phyloP scores from a whole-genome alignment of 2,797 vertebrate species.

The Pangasius djambal region DNA sequence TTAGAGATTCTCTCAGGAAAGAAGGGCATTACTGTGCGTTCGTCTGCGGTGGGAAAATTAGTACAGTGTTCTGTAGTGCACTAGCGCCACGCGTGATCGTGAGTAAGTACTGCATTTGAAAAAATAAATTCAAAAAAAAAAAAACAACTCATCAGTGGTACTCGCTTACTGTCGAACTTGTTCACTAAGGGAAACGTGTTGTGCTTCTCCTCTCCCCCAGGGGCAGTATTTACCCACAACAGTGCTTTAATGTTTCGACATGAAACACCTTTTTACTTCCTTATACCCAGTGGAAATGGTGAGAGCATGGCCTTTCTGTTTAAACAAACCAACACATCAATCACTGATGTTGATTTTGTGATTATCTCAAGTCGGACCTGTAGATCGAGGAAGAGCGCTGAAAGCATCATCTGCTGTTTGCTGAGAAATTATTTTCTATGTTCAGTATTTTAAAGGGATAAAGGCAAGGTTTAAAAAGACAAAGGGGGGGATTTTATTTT shows the following conservation, averaged over 20 bases:
- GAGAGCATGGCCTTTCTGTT: background rate
- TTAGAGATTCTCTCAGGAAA: slow-evolving; percentile 50
- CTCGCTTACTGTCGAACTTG: slow-evolving; percentile 4
- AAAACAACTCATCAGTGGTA: background rate
- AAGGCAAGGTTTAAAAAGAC: slow-evolving; percentile 50
- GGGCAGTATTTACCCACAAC: slow-evolving; percentile 7
- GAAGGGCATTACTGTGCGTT: slow-evolving; percentile 48
- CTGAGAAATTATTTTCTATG: slow-evolving; percentile 40
- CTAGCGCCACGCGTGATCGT: slow-evolving; percentile 17
- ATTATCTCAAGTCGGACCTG: slow-evolving; percentile 61
- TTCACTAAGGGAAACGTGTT: slow-evolving; percentile 1
- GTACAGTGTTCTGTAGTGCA: background rate
- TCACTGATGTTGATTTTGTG: slow-evolving; percentile 17
- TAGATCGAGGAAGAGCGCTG: slow-evolving; percentile 44
- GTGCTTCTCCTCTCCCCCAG: background rate
- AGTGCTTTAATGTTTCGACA: slow-evolving; percentile 27
- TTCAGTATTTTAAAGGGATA: slow-evolving; percentile 67
- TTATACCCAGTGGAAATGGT: background rate
- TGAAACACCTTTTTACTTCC: slow-evolving; percentile 5
- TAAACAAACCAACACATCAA: background rate
- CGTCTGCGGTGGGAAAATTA: slow-evolving; percentile 5
- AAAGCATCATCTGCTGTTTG: slow-evolving; percentile 43
- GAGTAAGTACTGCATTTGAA: slow-evolving; percentile 10
- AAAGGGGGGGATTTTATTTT: slow-evolving; percentile 55
- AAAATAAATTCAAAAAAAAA: background rate